Evolutionary conservation across 2,113 vertebrate species (phyloP).

Genomic region (Strix uralensis): DNA sequence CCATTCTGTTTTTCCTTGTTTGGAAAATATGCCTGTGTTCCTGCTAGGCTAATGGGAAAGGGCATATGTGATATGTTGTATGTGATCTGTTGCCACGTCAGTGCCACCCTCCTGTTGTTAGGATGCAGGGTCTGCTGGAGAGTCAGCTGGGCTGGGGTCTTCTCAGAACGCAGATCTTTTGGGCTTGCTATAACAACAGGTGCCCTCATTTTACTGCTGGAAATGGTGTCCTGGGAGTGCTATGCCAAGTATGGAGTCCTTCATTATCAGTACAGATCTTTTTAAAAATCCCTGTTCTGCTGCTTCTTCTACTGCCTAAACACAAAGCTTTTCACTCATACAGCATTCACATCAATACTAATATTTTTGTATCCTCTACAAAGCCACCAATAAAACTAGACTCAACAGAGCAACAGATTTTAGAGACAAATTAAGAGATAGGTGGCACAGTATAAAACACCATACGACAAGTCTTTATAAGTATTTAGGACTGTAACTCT

Average conservation of each 20-base stretch:
- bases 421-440: neutral
- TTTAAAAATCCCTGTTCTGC: neutral
- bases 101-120: neutral
- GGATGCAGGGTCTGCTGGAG: neutral
- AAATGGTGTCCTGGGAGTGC: neutral
- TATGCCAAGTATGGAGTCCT: neutral
- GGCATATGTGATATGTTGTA: accelerated
- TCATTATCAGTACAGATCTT: neutral
- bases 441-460: neutral
- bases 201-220: neutral
- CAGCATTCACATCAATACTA: neutral
- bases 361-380: neutral
- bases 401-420: neutral
- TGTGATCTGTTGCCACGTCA: neutral
- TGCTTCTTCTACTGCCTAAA: neutral
- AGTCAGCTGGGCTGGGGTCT: neutral
- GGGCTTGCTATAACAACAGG: accelerated
- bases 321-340: neutral
- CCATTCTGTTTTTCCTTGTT: neutral
- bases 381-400: neutral
- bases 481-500: neutral
- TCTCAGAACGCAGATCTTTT: neutral
- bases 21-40: neutral
- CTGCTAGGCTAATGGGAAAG: neutral
- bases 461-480: neutral